Evolutionary conservation across 2,888 invertebrate genomes (phyloP), one percentile per base, ranked within the genome.

Genomic region (Nomada fabriciana): DNA sequence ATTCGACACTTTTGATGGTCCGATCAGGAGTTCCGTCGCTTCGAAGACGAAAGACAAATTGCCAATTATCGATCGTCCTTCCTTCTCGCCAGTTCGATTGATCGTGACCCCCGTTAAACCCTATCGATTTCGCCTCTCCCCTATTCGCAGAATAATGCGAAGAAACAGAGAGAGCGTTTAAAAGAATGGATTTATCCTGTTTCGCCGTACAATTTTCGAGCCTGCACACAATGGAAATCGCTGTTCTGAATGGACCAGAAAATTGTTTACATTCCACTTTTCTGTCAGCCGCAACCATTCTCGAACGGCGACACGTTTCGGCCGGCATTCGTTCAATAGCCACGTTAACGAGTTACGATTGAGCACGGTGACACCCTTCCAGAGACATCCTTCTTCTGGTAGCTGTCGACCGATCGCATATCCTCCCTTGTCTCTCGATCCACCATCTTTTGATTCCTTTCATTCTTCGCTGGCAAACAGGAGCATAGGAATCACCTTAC

Each of bases 271-370:
- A 76, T 80, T 69, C 63, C 60, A 36, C 59, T 50, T 53, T 68
- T 43, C 23, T 70, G 13, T 25, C 7, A 23, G 4, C 29, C 20
- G 4, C 15, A 20, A 43, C 42, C 25, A 53, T 63, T 68, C 42
- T 47, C n/a, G 59, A 57, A 20, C n/a, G 18, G 29, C 18, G 43
- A 59, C 69, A 47, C 70, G 64, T 60, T 65, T 73, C 76, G 20
- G 60, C 71, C 63, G 13, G 23, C 23, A 25, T 65, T 71, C 64
- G 76, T 80, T 90, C 89, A 92, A 91, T 91, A 88, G 90, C 57
- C 70, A 70, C 81, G 91, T 91, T 92, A 91, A 91, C 92, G 92
- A 92, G 91, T 92, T 91, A 86, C 89, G 83, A 89, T 88, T 88
- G 88, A 86, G 77, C 52, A 71, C 84, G 81, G 74, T 86, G 85